Percentiles rank a stretch among this genome's conserved stretches.
Evolutionary conservation across 2,888 invertebrate genomes (phyloP).

Genomic region (Apantesis nais): DNA sequence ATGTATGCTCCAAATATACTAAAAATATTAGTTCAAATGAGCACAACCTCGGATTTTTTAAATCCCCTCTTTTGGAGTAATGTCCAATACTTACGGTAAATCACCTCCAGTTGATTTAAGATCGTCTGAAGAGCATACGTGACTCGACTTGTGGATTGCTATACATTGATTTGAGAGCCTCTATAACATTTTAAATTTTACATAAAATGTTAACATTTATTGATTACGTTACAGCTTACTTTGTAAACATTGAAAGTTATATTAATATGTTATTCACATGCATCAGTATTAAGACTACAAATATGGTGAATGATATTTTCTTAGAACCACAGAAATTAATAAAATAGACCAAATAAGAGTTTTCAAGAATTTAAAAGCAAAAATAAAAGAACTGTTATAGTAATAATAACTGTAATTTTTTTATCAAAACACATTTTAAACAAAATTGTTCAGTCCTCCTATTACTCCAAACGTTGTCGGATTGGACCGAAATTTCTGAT

Average conservation of each 20-base stretch:
- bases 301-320: neutral
- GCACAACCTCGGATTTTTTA: neutral
- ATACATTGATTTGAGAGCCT: conserved; percentile 10
- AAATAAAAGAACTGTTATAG: neutral
- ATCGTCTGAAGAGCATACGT: conserved; percentile 23
- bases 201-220: neutral
- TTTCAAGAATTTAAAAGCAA: neutral
- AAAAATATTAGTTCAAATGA: neutral
- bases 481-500: neutral
- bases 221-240: neutral
- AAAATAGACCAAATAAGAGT: too few relatives aligned
- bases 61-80: neutral
- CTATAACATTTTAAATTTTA: neutral
- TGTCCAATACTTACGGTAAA: conserved; percentile 10
- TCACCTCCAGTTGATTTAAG: conserved; percentile 14
- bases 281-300: neutral
- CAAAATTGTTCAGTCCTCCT: neutral
- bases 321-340: neutral
- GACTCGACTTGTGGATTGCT: conserved; percentile 11
- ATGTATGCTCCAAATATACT: neutral
- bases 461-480: neutral
- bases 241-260: neutral
- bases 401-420: neutral
- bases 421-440: neutral
- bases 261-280: neutral